These are phyloP conservation scores for Oscarella lobularis DNA, from an alignment of 37 sponge, comb jelly and placozoan species.

Conservation along the genomic window DNA sequence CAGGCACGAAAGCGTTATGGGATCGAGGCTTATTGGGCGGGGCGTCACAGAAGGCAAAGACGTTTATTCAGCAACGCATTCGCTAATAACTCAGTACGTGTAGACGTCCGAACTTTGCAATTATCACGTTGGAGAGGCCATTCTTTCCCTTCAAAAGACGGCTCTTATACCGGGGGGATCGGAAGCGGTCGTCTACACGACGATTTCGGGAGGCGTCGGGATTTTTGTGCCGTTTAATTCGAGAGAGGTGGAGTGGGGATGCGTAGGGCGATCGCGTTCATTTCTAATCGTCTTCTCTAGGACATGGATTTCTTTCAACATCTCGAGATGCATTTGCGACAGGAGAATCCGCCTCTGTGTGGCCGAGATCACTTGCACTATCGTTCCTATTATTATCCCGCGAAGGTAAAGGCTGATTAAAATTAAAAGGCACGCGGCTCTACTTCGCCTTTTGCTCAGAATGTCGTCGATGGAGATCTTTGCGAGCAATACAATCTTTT, in stretches of 20 bases:
- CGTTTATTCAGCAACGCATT: background rate
- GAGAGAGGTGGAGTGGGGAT: slow-evolving; percentile 41
- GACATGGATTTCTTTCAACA: slow-evolving; percentile 99
- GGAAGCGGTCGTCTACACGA: slow-evolving; percentile 83
- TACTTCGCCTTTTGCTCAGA: no score
- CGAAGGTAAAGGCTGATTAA: no score
- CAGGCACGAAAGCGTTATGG: slow-evolving; percentile 89
- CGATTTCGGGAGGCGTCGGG: slow-evolving; percentile 38
- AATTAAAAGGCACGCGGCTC: no score
- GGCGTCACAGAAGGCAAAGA: slow-evolving; percentile 80
- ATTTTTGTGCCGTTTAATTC: slow-evolving; percentile 95
- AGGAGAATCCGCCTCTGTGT: slow-evolving; percentile 66
- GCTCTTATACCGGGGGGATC: slow-evolving; percentile 96
- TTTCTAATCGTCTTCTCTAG: slow-evolving; percentile 21
- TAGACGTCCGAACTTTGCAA: slow-evolving; percentile 18
- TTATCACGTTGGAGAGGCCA: slow-evolving; percentile 83
- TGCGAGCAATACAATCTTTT: slow-evolving; percentile 95
- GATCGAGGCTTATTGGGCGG: slow-evolving; percentile 91
- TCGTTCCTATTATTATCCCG: slow-evolving; percentile 83
- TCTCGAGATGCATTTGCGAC: slow-evolving; percentile 93
- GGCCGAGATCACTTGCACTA: slow-evolving; percentile 90
- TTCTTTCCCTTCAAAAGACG: slow-evolving; percentile 74
- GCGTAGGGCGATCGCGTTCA: background rate
- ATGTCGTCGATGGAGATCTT: slow-evolving; percentile 89
- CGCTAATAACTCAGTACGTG: background rate